Base-by-base conservation (phyloP, 2,113 vertebrate genomes). In the Pycnonotus jocosus region DNA sequence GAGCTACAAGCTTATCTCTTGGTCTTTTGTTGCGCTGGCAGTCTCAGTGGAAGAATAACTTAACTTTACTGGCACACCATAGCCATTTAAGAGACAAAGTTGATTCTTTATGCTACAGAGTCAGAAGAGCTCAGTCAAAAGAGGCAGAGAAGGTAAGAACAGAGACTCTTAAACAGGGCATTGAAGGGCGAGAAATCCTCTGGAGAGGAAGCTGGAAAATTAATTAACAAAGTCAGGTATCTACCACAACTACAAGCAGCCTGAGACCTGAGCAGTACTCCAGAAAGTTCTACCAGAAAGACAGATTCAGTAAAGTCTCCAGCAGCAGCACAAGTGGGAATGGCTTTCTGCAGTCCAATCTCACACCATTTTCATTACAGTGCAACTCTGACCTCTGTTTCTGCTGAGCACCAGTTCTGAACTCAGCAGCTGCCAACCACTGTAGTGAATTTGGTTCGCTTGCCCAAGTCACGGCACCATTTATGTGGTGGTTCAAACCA, bases 331-430 rank as follows among this genome's bases (percentile, higher is more conserved):
- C 22, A 88, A 68, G 47, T 15, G 33, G 45, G 42, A 80, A 81
- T 10, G 7, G 40, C 12, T 81, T 86, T 58, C 60, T 37, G 18
- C 47, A 54, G 73, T 17, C 4, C 1, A 60, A 16, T 23, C 35
- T 81, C 45, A 47, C 12, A 30, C 11, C 0, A 0, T 22, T 42
- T 37, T 65, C 0, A 0, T 11, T 22, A 66, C 0, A 6, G 20
- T 79, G 31, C 45, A 64, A 79, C 48, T 60, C 56, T 60, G 35
- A 84, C 8, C 18, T 74, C 38, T 64, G 9, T 37, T 90, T 80
- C 71, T 48, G 45, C 10, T 44, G 17, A 71, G 56, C 47, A 53
- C 11, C 35, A 53, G 18, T 35, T 81, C 38, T 37, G 37, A 72
- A 72, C 35, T n/a, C 70, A 45, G 58, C 40, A 90, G 38, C 38